A percentile compares a stretch with the other conserved stretches of the same genome.
phyloP scores from a whole-genome alignment of 2,113 vertebrate genomes.

The Nansenia antarctica region DNA sequence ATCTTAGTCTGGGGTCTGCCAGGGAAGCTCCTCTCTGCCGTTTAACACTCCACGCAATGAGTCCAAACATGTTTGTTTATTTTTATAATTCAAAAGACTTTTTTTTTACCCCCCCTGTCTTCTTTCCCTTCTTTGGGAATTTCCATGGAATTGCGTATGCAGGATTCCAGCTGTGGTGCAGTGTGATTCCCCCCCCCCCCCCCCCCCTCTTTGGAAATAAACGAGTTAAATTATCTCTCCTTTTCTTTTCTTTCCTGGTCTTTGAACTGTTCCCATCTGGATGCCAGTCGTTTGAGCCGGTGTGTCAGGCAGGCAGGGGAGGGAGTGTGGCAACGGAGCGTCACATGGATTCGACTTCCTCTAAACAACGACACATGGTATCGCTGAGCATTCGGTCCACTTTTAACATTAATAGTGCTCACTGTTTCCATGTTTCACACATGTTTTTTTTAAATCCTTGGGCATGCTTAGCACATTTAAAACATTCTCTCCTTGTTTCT shows the following conservation, averaged over 20 bases:
- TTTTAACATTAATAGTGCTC: background rate
- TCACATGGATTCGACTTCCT: slow-evolving; percentile 15
- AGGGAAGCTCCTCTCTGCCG: slow-evolving; percentile 57
- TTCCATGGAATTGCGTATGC: slow-evolving; percentile 58
- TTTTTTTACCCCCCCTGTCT: slow-evolving; percentile 13
- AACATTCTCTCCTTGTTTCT: background rate
- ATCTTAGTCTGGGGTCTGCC: slow-evolving; percentile 61
- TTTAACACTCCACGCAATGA: slow-evolving; percentile 56
- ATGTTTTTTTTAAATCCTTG: too few relatives aligned
- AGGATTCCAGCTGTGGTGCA: slow-evolving; percentile 2
- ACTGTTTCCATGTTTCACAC: background rate
- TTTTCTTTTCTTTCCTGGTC: slow-evolving; percentile 17
- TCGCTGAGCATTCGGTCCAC: background rate
- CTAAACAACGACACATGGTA: background rate
- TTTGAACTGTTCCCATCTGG: slow-evolving; percentile 42
- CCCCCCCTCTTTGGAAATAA: too few relatives aligned
- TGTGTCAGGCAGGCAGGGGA: slow-evolving; percentile 2
- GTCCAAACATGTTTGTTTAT: slow-evolving; percentile 78
- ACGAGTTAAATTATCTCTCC: slow-evolving; percentile 13
- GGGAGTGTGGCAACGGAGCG: background rate
- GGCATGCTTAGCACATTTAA: background rate
- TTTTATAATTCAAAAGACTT: slow-evolving; percentile 64
- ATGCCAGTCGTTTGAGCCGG: background rate
- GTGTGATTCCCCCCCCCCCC: background rate
- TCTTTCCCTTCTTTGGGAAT: slow-evolving; percentile 54